Percentiles rank a stretch among this genome's conserved stretches.
These are phyloP conservation scores for Melanitta fusca DNA, from an alignment of 2,797 vertebrate genomes.

Conservation along the genomic window DNA sequence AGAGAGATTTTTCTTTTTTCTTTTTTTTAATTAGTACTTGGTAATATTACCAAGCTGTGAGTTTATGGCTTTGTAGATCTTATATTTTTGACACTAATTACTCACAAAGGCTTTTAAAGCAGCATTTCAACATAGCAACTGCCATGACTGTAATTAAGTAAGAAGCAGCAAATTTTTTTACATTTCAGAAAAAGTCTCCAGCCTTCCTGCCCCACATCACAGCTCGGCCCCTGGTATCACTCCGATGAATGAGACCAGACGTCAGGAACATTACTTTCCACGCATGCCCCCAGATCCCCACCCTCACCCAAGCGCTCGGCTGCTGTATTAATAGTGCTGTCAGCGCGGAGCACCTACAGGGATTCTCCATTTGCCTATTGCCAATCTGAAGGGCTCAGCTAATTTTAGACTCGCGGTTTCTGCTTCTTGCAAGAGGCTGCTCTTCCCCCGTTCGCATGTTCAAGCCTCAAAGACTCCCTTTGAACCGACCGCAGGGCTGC, in stretches of 20 bases:
- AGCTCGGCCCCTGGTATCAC: not conserved
- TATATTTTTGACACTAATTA: conserved; percentile 84
- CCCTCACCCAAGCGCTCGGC: conserved; percentile 20
- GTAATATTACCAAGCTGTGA: conserved; percentile 81
- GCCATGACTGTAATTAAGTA: conserved; percentile 77
- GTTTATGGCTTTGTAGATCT: conserved; percentile 84
- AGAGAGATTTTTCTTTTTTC: conserved; percentile 72
- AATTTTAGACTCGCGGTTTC: conserved; percentile 57
- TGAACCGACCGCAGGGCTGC: not conserved
- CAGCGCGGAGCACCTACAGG: conserved; percentile 39
- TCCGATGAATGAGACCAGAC: not conserved
- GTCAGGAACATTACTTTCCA: not conserved
- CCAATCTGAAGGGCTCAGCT: conserved; percentile 47
- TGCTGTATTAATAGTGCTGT: conserved; percentile 64
- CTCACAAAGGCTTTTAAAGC: conserved; percentile 82
- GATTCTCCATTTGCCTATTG: conserved; percentile 50
- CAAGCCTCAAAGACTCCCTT: conserved; percentile 28
- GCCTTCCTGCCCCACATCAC: not conserved
- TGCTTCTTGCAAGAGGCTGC: conserved; percentile 14
- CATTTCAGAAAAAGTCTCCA: not conserved
- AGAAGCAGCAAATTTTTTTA: conserved; percentile 28
- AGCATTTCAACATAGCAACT: conserved; percentile 78
- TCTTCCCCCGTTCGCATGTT: not conserved
- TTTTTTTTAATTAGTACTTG: conserved; percentile 84
- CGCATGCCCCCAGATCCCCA: not conserved